Base-by-base conservation (phyloP, 2,113 vertebrate species). In the Pogonocichla stellata region DNA sequence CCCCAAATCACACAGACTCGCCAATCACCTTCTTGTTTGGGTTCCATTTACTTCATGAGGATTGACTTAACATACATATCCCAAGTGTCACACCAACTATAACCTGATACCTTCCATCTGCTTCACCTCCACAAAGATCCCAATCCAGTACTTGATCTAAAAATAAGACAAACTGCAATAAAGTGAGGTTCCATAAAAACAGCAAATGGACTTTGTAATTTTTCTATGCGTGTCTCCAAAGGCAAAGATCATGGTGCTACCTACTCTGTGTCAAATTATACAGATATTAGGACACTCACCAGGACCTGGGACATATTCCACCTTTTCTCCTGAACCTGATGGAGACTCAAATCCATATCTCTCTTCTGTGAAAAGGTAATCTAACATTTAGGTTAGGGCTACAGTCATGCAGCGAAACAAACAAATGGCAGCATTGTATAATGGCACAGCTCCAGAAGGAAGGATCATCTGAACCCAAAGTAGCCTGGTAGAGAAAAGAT, bases 361-460 rank as follows among this genome's bases (percentile, higher is more conserved):
- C 8, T 6, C 12, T 45, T 81, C 56, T 75, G 36, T 92, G 54
- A 64, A 56, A 65, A 43, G 5, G 6, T 40, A 77, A 53, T 14
- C 6, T 56, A 82, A 43, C 6, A 12, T 6, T 42, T 42, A 42
- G 40, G 40, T 42, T 42, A 47, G n/a, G 48, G 11, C 31, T 83
- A 24, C 0, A 72, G 36, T 48, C 58, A 47, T 8, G 2, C 34
- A 64, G 26, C 72, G 40, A 87, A 79, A 62, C 0, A 0, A 84
- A 53, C 4, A 57, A 26, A 25, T 24, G 34, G 10, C 42, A 71
- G 25, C 1, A 1, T 3, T 54, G 12, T 33, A 48, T 3, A 45
- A 5, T n/a, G 48, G 10, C 65, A 79, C 14, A 79, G 38, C 34
- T 90, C 42, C 33, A 67, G 60, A 20, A 33, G 9, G 20, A 78